Conservation (phyloP, 2,797 vertebrate species). For the Oophaga sylvatica region DNA sequence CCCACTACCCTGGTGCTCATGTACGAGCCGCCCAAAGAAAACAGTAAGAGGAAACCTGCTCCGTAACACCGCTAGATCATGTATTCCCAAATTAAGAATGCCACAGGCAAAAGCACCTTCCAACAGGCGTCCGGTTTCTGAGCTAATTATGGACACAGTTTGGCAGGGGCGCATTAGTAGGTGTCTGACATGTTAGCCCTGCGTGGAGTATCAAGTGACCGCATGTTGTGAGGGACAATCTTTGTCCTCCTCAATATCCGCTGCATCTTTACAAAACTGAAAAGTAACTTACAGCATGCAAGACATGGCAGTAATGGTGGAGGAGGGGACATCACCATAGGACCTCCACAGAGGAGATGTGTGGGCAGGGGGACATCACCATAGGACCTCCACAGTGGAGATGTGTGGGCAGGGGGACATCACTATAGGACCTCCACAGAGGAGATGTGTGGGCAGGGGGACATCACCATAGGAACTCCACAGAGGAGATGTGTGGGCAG, state of each 20-base stretch:
- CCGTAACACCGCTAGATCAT: slow-evolving; percentile 33
- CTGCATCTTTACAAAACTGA: not conserved
- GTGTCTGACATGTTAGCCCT: not conserved
- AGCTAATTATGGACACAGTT: slow-evolving; percentile 44
- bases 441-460: not conserved
- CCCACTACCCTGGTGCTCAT: not conserved
- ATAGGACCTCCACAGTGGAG: not conserved
- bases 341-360: not conserved
- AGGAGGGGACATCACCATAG: not conserved
- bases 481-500: not conserved
- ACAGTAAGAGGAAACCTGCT: not conserved
- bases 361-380: not conserved
- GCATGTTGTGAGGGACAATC: not conserved
- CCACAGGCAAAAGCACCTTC: slow-evolving; percentile 29
- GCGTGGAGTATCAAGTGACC: not conserved
- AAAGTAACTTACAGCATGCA: not conserved
- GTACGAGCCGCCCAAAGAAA: not conserved
- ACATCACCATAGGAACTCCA: not conserved
- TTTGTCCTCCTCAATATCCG: not conserved
- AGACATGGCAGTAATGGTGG: not conserved
- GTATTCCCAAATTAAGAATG: slow-evolving; percentile 38
- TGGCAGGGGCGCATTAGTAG: not conserved
- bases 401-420: not conserved
- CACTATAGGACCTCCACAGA: not conserved
- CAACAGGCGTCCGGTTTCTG: slow-evolving; percentile 22